Conservation (phyloP, 2,888 invertebrate species). For the Watsonalla cultraria region DNA sequence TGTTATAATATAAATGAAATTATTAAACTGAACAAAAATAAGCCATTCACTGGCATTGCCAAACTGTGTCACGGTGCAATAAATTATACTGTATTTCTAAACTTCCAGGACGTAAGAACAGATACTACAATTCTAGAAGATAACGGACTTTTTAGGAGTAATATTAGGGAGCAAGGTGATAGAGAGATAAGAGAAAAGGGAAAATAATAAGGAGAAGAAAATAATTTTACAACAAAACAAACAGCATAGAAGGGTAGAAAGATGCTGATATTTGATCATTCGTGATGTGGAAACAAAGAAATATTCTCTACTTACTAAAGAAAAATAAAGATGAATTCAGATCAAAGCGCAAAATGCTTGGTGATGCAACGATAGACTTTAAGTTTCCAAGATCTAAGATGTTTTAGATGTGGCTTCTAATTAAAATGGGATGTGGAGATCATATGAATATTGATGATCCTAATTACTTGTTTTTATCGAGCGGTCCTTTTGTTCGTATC, state of each 20-base stretch:
- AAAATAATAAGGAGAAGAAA: no score
- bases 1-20: conserved; percentile 49
- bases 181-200: no score
- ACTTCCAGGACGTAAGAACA: conserved; percentile 29
- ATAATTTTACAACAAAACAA: no score
- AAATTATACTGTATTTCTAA: conserved; percentile 47
- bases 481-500: conserved; percentile 34
- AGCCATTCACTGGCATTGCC: conserved; percentile 46
- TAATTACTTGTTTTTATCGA: conserved; percentile 16
- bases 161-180: not conserved
- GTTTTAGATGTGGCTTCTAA: not conserved
- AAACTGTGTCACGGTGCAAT: conserved; percentile 49
- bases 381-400: not conserved
- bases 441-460: not conserved
- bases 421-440: conserved; percentile 2
- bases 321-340: not conserved
- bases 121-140: not conserved
- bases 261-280: no score
- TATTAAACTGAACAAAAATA: conserved; percentile 53
- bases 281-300: no score
- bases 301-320: no score
- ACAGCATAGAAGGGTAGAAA: no score
- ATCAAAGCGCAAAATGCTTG: not conserved
- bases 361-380: not conserved
- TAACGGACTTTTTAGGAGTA: not conserved